Conservation (phyloP, 2,113 vertebrate genomes). For the Nipponia nippon region DNA sequence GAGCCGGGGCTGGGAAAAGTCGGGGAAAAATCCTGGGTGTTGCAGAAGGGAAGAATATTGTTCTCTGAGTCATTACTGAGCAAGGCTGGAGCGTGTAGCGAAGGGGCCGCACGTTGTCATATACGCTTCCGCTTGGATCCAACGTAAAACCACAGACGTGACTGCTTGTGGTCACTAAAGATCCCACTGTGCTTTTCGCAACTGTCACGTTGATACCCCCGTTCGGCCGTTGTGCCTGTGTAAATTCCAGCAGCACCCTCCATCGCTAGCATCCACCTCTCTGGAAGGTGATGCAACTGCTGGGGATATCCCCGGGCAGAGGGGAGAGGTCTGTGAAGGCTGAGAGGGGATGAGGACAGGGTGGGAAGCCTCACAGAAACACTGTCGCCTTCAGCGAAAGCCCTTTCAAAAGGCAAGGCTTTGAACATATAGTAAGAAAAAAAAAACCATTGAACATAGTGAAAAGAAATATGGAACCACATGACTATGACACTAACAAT, state of each 20-base stretch:
- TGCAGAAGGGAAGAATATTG: neutral
- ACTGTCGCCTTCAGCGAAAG: neutral
- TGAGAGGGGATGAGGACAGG: neutral
- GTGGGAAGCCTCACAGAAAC: neutral
- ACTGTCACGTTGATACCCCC: rapidly evolving
- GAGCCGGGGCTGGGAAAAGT: neutral
- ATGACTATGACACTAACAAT: too few relatives aligned
- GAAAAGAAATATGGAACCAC: neutral
- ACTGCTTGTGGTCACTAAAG: neutral
- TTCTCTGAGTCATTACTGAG: neutral
- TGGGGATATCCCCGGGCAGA: neutral
- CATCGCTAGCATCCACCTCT: neutral
- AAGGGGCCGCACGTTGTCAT: neutral
- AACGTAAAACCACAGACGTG: neutral
- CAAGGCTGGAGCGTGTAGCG: neutral
- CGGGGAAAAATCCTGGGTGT: neutral
- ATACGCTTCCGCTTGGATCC: neutral
- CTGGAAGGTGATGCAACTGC: neutral
- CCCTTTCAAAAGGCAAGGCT: neutral
- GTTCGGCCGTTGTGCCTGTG: neutral
- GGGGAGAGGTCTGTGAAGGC: neutral
- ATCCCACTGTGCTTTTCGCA: neutral
- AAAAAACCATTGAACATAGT: neutral
- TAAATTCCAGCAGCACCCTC: neutral
- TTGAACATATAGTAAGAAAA: neutral